These are phyloP conservation scores for Tetraodon nigroviridis DNA, from an alignment of 2,113 vertebrate species.

Conservation along the genomic window DNA sequence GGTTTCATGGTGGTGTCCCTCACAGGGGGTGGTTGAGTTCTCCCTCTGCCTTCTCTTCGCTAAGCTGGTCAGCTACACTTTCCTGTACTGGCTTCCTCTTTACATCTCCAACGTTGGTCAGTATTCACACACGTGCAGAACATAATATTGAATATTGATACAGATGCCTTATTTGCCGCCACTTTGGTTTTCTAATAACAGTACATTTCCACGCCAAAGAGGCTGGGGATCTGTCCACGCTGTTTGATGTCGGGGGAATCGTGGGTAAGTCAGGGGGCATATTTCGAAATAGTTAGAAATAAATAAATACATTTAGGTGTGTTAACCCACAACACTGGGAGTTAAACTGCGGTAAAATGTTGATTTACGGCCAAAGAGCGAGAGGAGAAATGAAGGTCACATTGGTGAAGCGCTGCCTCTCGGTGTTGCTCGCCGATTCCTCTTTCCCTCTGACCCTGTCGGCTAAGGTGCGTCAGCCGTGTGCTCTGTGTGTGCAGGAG, in stretches of 20 bases:
- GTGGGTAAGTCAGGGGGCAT: too few relatives aligned
- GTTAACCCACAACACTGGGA: too few relatives aligned
- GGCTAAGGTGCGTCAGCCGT: too few relatives aligned
- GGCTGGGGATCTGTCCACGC: constrained; percentile 89
- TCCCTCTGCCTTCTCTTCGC: constrained; percentile 94
- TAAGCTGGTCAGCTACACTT: constrained; percentile 98
- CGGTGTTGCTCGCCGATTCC: too few relatives aligned
- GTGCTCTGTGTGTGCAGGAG: constrained; percentile 71
- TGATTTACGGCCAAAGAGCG: too few relatives aligned
- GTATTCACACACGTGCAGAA: constrained; percentile 35
- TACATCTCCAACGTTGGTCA: constrained; percentile 93
- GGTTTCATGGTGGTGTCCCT: constrained; percentile 10
- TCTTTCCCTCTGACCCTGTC: too few relatives aligned
- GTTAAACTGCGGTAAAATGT: too few relatives aligned
- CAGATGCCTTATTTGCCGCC: not conserved
- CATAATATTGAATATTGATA: too few relatives aligned
- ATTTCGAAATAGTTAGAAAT: too few relatives aligned
- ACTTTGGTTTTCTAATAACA: constrained; percentile 45
- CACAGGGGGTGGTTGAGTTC: constrained; percentile 92
- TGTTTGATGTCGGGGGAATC: constrained; percentile 96
- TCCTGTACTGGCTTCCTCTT: constrained; percentile 96
- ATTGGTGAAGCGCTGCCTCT: too few relatives aligned
- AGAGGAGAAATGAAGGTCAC: too few relatives aligned
- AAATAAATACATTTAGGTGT: too few relatives aligned
- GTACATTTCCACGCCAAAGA: constrained; percentile 87